These are phyloP conservation scores for Camponotus fellah DNA, from an alignment of 2,888 invertebrate genomes.

Conservation along the genomic window DNA sequence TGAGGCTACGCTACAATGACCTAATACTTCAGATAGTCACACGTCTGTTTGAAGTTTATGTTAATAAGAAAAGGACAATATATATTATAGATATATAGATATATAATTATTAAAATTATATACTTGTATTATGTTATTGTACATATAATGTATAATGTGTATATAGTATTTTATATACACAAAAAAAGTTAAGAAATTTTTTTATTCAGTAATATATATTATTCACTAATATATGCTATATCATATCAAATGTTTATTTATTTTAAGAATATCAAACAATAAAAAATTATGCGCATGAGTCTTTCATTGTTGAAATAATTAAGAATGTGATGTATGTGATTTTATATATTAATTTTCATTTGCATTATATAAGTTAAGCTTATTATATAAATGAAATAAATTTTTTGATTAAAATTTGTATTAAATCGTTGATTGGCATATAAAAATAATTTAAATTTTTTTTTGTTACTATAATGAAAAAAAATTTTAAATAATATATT, in stretches of 20 bases:
- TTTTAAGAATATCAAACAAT: background rate
- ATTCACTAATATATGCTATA: background rate
- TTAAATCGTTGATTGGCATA: background rate
- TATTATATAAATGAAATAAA: background rate
- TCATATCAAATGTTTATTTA: background rate
- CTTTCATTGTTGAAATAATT: background rate
- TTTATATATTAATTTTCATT: background rate
- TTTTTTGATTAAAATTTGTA: constrained; percentile 2
- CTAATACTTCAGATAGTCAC: constrained; percentile 39
- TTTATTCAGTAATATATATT: background rate
- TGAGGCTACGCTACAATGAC: constrained; percentile 80
- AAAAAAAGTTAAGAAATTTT: background rate
- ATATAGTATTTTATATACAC: constrained; percentile 32
- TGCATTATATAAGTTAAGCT: constrained; percentile 5
- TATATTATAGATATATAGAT: background rate
- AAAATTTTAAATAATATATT: background rate
- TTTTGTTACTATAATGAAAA: background rate
- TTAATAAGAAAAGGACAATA: constrained; percentile 30
- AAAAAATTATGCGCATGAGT: constrained; percentile 1
- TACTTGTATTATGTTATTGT: constrained; percentile 54
- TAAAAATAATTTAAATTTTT: background rate
- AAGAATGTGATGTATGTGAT: background rate
- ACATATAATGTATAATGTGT: constrained; percentile 27
- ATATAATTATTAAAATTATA: constrained; percentile 37
- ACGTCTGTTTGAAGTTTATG: constrained; percentile 62